Evolutionary conservation across 2,797 vertebrate species (phyloP).

Genomic region (Ctenopoma multispine): DNA sequence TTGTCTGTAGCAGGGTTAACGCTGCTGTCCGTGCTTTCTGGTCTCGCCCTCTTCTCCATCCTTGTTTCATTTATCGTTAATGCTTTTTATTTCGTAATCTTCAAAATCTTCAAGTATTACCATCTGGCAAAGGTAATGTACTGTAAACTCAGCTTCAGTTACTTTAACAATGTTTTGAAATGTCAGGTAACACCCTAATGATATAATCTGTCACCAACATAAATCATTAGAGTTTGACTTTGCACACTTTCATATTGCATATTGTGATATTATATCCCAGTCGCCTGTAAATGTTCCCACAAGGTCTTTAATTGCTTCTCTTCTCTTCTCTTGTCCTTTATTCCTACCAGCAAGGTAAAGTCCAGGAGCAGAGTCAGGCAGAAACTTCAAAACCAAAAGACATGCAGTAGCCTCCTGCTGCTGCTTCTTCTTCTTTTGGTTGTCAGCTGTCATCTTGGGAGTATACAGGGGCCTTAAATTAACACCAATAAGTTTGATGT

Average conservation of each 20-base stretch:
- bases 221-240: background rate
- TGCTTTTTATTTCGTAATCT: constrained; percentile 35
- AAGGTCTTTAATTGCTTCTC: background rate
- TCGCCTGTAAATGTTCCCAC: background rate
- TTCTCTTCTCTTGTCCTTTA: background rate
- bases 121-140: constrained; percentile 45
- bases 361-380: background rate
- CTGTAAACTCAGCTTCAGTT: background rate
- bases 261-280: background rate
- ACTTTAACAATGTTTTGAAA: background rate
- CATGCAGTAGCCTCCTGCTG: constrained; percentile 3
- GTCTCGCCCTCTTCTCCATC: constrained; percentile 68
- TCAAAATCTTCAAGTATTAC: constrained; percentile 44
- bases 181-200: background rate
- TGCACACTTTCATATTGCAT: background rate
- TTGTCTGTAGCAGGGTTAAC: constrained; percentile 56
- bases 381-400: constrained; percentile 23
- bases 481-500: constrained; percentile 7
- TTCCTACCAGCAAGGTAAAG: constrained; percentile 9
- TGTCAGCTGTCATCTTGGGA: background rate
- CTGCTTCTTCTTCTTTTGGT: background rate
- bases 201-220: too few relatives aligned
- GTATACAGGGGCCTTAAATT: background rate
- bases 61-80: constrained; percentile 50
- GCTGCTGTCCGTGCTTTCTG: constrained; percentile 67